Conservation (phyloP, 2,888 invertebrate species). For the Monoplex corrugatus region DNA sequence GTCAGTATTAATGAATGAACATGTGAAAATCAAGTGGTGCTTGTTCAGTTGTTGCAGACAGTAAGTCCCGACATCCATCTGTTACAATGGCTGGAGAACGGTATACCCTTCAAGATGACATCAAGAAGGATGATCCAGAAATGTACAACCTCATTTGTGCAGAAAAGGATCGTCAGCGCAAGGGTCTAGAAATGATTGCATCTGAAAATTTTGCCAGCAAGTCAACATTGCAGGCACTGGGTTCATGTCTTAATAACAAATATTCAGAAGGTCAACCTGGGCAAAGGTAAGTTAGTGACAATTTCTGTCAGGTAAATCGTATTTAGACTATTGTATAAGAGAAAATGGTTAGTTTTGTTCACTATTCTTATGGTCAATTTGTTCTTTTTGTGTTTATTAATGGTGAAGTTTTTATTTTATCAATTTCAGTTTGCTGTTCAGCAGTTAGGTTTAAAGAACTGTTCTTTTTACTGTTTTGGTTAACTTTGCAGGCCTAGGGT, state of each 20-base stretch:
- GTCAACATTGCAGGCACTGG: slow-evolving; percentile 83
- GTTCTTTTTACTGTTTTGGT: too few relatives aligned
- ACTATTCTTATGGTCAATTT: too few relatives aligned
- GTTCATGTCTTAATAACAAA: slow-evolving; percentile 84
- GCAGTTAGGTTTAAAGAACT: too few relatives aligned
- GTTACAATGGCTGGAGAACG: slow-evolving; percentile 54
- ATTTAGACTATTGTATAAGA: too few relatives aligned
- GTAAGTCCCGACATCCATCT: background rate
- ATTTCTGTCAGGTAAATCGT: too few relatives aligned
- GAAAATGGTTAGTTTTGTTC: too few relatives aligned
- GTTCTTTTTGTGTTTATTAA: too few relatives aligned
- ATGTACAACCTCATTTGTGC: slow-evolving; percentile 89
- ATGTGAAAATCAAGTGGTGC: too few relatives aligned
- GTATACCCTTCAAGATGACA: slow-evolving; percentile 74
- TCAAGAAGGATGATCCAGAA: slow-evolving; percentile 89
- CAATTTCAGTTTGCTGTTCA: too few relatives aligned
- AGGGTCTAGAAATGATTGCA: slow-evolving; percentile 97
- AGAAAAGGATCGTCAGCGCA: slow-evolving; percentile 92
- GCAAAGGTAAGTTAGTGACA: slow-evolving; percentile 78
- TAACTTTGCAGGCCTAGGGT: too few relatives aligned
- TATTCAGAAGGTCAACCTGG: slow-evolving; percentile 85
- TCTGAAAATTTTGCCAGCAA: slow-evolving; percentile 86
- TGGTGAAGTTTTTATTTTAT: too few relatives aligned
- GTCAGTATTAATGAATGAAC: too few relatives aligned
- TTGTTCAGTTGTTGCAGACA: background rate